Base-by-base conservation (phyloP, 2,888 invertebrate species). In the Lasioglossum lativentre region DNA sequence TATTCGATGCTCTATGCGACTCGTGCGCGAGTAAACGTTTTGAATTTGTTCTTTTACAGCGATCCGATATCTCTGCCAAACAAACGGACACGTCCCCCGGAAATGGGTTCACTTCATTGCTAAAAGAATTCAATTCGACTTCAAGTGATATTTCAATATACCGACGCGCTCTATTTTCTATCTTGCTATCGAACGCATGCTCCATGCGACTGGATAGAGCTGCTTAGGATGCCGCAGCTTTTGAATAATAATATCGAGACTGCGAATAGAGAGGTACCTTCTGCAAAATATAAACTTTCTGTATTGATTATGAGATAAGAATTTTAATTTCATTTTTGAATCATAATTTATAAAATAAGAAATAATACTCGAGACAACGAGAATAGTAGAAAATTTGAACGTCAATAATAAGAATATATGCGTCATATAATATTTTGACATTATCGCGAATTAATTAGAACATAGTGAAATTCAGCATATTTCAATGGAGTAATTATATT, bases 1-100 rank as follows among this genome's bases (percentile, higher is more conserved):
- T 83, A 82, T 89, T 85, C 86, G 88, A 85, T 89, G 86, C 86
- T 82, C 79, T 71, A 75, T 88, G 89, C 88, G 87, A 86, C 84
- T 87, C 87, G 86, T 86, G 89, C 86, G 87, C 83, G 88, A 89
- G 88, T 87, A 91, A 91, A 90, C 92, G 91, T 89, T 88, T 90
- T 74, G 88, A 88, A 90, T 92, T 90, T 88, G 85, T 89, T 92
- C 90, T 87, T 90, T 88, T 59, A 72, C 84, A 42, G 78, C 80
- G 82, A 87, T 88, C 83, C 88, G 89, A 90, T 88, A 91, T 89
- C 83, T 80, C 88, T 85, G 85, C 86, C 66, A 77, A 81, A 75
- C 75, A 84, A 81, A 82, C 82, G 87, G 86, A 86, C 86, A 84
- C 91, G 87, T 83, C 63, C 70, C n/a, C 80, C 56, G 45, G 74